These are phyloP conservation scores for Tauraco erythrolophus DNA, from an alignment of 2,113 vertebrate genomes.

Conservation along the genomic window DNA sequence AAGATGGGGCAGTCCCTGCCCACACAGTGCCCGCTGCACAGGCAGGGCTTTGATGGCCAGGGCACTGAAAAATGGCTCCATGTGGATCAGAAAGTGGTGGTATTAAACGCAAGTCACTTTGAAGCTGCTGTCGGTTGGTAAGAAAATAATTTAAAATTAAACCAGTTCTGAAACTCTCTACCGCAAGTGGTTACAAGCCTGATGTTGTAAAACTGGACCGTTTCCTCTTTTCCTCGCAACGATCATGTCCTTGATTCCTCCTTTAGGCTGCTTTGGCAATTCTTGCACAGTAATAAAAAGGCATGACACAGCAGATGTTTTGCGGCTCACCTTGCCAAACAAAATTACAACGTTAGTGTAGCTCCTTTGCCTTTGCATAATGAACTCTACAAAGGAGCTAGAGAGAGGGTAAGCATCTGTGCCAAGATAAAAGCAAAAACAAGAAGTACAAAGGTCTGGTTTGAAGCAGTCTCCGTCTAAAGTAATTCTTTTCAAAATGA, in stretches of 20 bases:
- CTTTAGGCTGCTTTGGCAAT: slow-evolving; percentile 63
- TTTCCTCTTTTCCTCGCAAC: slow-evolving; percentile 67
- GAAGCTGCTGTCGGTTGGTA: background rate
- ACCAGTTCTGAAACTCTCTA: slow-evolving; percentile 25
- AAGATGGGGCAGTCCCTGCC: background rate
- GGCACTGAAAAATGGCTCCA: background rate
- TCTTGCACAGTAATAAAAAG: slow-evolving; percentile 55
- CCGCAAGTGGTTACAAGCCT: slow-evolving; percentile 22
- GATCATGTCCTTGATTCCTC: slow-evolving; percentile 55
- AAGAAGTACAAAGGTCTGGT: slow-evolving; percentile 45
- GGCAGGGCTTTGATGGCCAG: background rate
- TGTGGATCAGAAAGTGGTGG: background rate
- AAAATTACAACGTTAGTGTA: slow-evolving; percentile 36
- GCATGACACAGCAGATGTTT: slow-evolving; percentile 70
- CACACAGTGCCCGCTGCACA: fast-evolving
- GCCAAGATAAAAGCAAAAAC: slow-evolving; percentile 47
- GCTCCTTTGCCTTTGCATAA: slow-evolving; percentile 63
- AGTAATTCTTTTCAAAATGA: slow-evolving; percentile 43
- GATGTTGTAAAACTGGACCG: slow-evolving; percentile 53
- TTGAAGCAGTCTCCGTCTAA: slow-evolving; percentile 27
- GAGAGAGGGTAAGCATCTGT: slow-evolving; percentile 23
- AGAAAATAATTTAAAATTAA: slow-evolving; percentile 51
- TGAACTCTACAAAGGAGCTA: slow-evolving; percentile 43
- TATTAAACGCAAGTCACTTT: background rate
- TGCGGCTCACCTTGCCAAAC: slow-evolving; percentile 38